These are phyloP conservation scores for Drosophila greeni DNA, from an alignment of 2,888 invertebrate species.

Conservation along the genomic window DNA sequence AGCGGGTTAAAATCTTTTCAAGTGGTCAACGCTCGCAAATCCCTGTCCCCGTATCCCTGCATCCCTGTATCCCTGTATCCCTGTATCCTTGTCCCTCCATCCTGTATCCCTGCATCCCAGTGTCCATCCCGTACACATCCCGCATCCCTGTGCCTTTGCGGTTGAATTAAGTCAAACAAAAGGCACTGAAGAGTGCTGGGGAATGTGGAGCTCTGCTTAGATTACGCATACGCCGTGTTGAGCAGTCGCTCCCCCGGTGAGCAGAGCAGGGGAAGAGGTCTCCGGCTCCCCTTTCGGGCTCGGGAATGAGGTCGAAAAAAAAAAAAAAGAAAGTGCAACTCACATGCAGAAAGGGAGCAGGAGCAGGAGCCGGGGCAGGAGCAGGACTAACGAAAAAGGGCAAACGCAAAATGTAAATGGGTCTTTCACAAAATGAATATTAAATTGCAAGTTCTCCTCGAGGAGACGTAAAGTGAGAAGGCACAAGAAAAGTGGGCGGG, in stretches of 20 bases:
- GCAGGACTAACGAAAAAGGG: conserved; percentile 48
- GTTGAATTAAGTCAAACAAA: conserved; percentile 68
- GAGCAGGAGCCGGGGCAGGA: conserved; percentile 3
- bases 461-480: conserved; percentile 9
- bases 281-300: conserved; percentile 9
- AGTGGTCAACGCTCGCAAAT: conserved; percentile 44
- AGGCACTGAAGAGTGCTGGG: conserved; percentile 26
- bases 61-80: neutral
- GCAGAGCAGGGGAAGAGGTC: neutral
- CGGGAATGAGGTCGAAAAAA: conserved; percentile 21
- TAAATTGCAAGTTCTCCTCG: conserved; percentile 54
- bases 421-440: conserved; percentile 67
- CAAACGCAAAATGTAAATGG: conserved; percentile 53
- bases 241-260: conserved; percentile 31
- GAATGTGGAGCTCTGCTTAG: conserved; percentile 53
- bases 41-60: conserved; percentile 1
- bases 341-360: conserved; percentile 18
- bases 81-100: neutral
- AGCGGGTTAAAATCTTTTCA: conserved; percentile 45
- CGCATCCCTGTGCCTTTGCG: conserved; percentile 51
- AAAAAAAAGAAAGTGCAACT: conserved; percentile 33
- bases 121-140: conserved; percentile 19
- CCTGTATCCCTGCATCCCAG: neutral
- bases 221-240: conserved; percentile 65
- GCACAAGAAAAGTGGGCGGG: neutral